These are phyloP conservation scores for Lagocephalus sceleratus DNA, from an alignment of 2,797 vertebrate genomes.

Conservation along the genomic window DNA sequence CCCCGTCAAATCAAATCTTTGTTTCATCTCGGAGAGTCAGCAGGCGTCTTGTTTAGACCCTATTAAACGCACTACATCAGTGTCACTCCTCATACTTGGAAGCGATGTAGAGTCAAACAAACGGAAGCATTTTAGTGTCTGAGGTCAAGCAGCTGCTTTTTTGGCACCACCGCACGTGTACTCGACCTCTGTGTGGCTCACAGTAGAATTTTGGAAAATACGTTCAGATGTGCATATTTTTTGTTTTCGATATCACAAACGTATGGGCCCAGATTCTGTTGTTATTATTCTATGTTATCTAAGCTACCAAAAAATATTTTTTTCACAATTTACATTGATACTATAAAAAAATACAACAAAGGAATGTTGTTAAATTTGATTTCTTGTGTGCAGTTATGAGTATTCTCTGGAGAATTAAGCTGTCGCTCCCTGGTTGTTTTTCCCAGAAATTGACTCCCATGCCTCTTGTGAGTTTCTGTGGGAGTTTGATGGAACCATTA, in stretches of 20 bases:
- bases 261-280: too few species aligned
- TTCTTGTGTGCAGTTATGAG: background rate
- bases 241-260: too few species aligned
- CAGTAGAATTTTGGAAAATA: background rate
- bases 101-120: slow-evolving; percentile 33
- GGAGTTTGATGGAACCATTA: slow-evolving; percentile 65
- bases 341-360: too few species aligned
- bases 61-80: slow-evolving; percentile 32
- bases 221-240: too few species aligned
- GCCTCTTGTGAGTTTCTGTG: slow-evolving; percentile 37
- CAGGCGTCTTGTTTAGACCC: slow-evolving; percentile 29
- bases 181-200: too few species aligned
- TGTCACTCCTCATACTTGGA: slow-evolving; percentile 35
- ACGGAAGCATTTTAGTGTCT: slow-evolving; percentile 20
- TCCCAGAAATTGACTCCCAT: slow-evolving; percentile 40
- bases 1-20: slow-evolving; percentile 25
- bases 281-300: too few species aligned
- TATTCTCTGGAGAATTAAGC: slow-evolving; percentile 18
- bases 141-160: slow-evolving; percentile 15
- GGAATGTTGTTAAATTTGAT: too few species aligned
- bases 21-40: slow-evolving; percentile 28
- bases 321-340: too few species aligned
- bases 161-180: background rate
- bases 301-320: too few species aligned
- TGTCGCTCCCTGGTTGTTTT: slow-evolving; percentile 21